Percentiles rank a stretch among this genome's conserved stretches.
phyloP scores from a whole-genome alignment of 2,113 vertebrate genomes.

The Megaleporinus macrocephalus region DNA sequence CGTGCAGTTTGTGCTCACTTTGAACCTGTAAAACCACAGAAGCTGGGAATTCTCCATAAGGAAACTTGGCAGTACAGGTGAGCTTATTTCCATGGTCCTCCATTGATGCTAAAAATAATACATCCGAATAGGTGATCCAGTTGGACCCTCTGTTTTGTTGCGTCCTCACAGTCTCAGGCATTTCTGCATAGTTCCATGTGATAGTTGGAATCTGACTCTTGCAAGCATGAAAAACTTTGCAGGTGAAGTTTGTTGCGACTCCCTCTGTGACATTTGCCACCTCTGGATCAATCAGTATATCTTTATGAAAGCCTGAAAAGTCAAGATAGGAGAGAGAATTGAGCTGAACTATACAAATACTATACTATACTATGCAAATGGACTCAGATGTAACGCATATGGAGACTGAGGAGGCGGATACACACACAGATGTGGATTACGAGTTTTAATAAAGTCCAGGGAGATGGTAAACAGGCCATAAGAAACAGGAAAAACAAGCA shows the following conservation, averaged over 20 bases:
- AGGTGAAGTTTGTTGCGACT: constrained; percentile 60
- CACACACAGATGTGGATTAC: too few relatives aligned
- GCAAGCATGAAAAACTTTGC: constrained; percentile 64
- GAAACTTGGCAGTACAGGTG: constrained; percentile 62
- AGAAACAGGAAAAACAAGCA: too few relatives aligned
- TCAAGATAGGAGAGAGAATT: constrained; percentile 8
- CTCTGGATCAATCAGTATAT: constrained; percentile 56
- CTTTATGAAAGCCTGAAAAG: constrained; percentile 59
- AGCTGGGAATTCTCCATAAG: constrained; percentile 40
- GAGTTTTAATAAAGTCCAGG: too few relatives aligned
- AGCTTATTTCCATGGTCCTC: constrained; percentile 59
- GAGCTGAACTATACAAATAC: not conserved
- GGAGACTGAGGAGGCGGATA: too few relatives aligned
- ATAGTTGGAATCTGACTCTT: constrained; percentile 54
- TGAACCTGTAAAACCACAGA: constrained; percentile 56
- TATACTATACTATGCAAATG: too few relatives aligned
- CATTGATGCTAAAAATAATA: constrained; percentile 64
- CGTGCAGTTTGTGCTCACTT: constrained; percentile 56
- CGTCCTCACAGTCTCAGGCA: constrained; percentile 31
- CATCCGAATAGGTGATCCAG: constrained; percentile 51
- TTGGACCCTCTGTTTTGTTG: not conserved
- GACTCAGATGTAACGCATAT: too few relatives aligned
- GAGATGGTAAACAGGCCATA: too few relatives aligned
- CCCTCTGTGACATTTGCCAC: constrained; percentile 57
- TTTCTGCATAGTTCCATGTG: constrained; percentile 65